Percentiles rank a stretch among this genome's conserved stretches.
Evolutionary conservation across 2,888 invertebrate species (phyloP).

Genomic region (Gastracanthus pulcherrimus): DNA sequence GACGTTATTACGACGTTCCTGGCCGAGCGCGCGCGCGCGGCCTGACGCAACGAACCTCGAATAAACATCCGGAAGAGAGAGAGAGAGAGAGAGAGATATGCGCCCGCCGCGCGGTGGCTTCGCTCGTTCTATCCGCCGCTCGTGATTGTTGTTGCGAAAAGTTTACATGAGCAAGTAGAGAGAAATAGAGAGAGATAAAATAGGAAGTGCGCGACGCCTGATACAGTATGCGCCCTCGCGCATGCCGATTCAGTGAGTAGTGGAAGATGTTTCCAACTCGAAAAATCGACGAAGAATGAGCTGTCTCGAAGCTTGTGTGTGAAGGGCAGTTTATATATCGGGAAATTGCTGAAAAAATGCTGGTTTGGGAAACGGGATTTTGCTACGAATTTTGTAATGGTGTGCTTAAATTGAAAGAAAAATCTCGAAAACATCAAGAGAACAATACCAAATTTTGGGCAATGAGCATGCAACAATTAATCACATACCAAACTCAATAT

Average conservation of each 20-base stretch:
- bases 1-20: slow-evolving; percentile 28
- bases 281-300: no score
- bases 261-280: no score
- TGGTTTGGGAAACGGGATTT: no score
- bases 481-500: no score
- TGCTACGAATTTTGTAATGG: no score
- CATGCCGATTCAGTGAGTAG: no score
- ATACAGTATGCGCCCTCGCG: background rate
- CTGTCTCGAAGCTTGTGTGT: no score
- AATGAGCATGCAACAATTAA: no score
- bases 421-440: no score
- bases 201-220: background rate
- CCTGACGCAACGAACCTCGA: slow-evolving; percentile 31
- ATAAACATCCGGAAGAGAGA: slow-evolving; percentile 39
- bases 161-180: background rate
- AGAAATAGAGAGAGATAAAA: background rate
- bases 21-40: background rate
- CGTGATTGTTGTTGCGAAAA: slow-evolving; percentile 10
- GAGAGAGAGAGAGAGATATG: no score
- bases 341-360: background rate
- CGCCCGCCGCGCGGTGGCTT: background rate
- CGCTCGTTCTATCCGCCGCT: background rate
- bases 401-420: no score
- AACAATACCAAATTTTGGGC: no score
- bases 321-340: background rate